phyloP scores from a whole-genome alignment of 2,797 vertebrate species.

The Aphelocoma californica region DNA sequence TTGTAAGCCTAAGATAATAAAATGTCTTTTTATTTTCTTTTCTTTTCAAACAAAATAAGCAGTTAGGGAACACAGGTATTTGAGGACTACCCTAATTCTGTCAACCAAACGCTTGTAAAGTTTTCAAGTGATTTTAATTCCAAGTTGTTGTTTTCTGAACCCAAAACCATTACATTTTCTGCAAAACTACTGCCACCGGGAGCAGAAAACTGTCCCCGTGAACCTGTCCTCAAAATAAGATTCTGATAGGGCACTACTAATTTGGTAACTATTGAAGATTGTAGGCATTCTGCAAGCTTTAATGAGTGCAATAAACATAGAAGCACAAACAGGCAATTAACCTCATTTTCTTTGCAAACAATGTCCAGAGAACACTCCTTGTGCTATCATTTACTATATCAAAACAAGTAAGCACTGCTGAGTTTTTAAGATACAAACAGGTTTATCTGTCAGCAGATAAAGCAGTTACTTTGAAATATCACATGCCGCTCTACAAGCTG shows the following conservation, averaged over 20 bases:
- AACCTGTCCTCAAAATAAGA: background rate
- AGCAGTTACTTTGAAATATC: background rate
- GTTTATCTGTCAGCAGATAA: background rate
- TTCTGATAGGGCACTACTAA: background rate
- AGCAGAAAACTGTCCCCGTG: background rate
- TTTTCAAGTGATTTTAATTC: background rate
- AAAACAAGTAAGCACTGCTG: background rate
- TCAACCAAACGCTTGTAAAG: background rate
- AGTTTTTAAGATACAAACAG: background rate
- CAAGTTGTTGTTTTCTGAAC: background rate
- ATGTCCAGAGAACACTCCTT: conserved; percentile 1
- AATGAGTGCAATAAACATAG: background rate
- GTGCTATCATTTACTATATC: background rate
- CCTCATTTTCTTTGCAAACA: background rate
- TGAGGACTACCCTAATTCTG: background rate
- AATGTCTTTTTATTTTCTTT: background rate
- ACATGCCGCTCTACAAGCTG: background rate
- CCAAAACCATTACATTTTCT: background rate
- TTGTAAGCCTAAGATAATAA: background rate
- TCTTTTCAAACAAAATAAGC: background rate
- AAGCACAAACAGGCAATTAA: conserved; percentile 3
- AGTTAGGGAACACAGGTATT: background rate
- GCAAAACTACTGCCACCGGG: background rate
- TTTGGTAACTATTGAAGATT: background rate
- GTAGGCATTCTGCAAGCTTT: background rate